Conservation (phyloP, 2,113 vertebrate species). For the Eurypyga helias region DNA sequence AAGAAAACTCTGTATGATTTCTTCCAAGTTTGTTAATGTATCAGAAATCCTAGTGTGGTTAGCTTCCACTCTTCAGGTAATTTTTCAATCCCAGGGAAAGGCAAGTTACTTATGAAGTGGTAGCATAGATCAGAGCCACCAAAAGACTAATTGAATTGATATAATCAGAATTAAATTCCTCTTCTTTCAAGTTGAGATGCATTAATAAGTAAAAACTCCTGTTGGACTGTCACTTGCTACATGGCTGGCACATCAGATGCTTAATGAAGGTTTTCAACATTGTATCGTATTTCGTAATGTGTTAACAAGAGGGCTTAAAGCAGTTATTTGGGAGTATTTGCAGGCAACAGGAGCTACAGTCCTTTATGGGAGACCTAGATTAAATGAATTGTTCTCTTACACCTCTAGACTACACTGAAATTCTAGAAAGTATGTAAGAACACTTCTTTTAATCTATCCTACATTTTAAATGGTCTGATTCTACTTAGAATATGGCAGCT, state of each 20-base stretch:
- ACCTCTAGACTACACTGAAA: not conserved
- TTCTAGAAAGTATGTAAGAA: not conserved
- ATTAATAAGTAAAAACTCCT: not conserved
- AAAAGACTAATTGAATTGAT: not conserved
- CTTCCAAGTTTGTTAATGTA: not conserved
- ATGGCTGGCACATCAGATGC: not conserved
- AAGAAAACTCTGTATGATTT: not conserved
- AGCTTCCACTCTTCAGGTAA: not conserved
- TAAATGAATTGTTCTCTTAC: not conserved
- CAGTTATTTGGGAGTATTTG: not conserved
- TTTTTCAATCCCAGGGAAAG: not conserved
- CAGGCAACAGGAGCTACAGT: not conserved
- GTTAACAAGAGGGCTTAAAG: not conserved
- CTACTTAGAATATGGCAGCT: not conserved
- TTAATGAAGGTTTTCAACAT: not conserved
- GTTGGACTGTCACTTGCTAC: not conserved
- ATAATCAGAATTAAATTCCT: not conserved
- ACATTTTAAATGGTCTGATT: not conserved
- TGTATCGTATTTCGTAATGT: not conserved
- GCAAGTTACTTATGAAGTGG: not conserved
- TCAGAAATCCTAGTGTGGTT: not conserved
- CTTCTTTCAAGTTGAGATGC: not conserved
- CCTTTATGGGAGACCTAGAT: not conserved
- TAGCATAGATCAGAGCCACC: not conserved
- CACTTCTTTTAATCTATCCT: not conserved